Percentiles rank a stretch among this genome's conserved stretches.
Conservation (phyloP, 1,140 invertebrate species). For the Drosophila obscura region DNA sequence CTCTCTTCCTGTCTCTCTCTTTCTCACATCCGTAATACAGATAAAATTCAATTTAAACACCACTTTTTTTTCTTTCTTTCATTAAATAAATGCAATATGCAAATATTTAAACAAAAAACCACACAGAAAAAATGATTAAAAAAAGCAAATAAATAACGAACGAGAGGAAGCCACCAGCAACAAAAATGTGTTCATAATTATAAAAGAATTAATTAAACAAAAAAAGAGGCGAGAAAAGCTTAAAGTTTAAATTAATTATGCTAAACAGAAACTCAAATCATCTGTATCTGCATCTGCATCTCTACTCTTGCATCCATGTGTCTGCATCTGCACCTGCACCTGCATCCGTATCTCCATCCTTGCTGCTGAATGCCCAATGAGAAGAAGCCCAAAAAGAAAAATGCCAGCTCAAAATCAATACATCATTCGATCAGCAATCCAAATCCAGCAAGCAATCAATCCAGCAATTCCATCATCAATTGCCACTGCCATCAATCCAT, state of each 20-base stretch:
- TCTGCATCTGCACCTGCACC: conserved; percentile 51
- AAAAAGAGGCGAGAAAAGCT: conserved; percentile 22
- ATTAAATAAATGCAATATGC: conserved; percentile 64
- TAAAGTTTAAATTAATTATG: conserved; percentile 42
- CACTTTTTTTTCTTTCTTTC: conserved; percentile 33
- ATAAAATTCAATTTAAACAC: conserved; percentile 64
- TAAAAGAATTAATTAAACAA: conserved; percentile 54
- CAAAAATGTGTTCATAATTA: conserved; percentile 72
- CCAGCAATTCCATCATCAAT: conserved; percentile 71
- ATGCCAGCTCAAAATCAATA: conserved; percentile 61
- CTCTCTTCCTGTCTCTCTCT: conserved; percentile 22
- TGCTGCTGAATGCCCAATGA: conserved; percentile 19
- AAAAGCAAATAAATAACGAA: conserved; percentile 37
- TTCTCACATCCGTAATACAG: conserved; percentile 38
- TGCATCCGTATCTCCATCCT: conserved; percentile 26
- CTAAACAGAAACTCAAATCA: conserved; percentile 51
- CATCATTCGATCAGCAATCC: conserved; percentile 50
- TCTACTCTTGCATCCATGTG: conserved; percentile 42
- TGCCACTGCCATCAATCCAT: conserved; percentile 72
- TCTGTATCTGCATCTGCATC: conserved; percentile 35
- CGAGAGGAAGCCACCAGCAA: conserved; percentile 24
- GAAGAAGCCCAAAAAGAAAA: conserved; percentile 36
- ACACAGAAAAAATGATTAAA: conserved; percentile 48
- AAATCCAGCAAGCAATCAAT: conserved; percentile 60
- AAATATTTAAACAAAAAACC: conserved; percentile 63